Conservation (phyloP, 2,113 vertebrate genomes). For the Euleptes europaea region DNA sequence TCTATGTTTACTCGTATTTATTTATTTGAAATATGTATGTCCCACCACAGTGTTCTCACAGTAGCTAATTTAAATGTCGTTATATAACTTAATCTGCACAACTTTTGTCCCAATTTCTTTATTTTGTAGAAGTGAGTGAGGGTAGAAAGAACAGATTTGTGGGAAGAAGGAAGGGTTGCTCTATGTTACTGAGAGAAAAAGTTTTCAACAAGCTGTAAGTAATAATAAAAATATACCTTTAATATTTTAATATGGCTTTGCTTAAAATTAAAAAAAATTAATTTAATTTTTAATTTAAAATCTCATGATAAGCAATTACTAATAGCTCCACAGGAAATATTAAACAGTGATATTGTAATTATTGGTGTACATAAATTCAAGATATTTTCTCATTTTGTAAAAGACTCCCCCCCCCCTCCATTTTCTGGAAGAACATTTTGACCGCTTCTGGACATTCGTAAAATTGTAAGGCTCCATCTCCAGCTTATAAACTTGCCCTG, state of each 20-base stretch:
- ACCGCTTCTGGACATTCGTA: neutral
- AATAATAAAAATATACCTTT: neutral
- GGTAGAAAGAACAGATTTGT: neutral
- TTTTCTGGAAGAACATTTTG: neutral
- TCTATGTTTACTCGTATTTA: too few relatives aligned
- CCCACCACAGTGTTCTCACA: too few relatives aligned
- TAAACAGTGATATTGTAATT: neutral
- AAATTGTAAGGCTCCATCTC: neutral
- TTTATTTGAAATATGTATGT: too few relatives aligned
- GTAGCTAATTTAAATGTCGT: too few relatives aligned
- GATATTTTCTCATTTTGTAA: neutral
- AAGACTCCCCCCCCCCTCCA: too few relatives aligned
- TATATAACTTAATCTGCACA: too few relatives aligned
- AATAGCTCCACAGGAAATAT: neutral
- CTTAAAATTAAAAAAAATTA: constrained; percentile 4
- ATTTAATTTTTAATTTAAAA: constrained; percentile 2
- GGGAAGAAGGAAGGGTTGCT: neutral
- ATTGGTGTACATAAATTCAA: neutral
- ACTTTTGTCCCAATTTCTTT: neutral
- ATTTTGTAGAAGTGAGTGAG: neutral
- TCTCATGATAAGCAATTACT: neutral
- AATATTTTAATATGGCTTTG: neutral
- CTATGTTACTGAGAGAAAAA: neutral
- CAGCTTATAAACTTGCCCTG: neutral
- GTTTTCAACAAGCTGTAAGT: neutral